Evolutionary conservation across 2,797 vertebrate species (phyloP).

Genomic region (Serranus cabrilla): DNA sequence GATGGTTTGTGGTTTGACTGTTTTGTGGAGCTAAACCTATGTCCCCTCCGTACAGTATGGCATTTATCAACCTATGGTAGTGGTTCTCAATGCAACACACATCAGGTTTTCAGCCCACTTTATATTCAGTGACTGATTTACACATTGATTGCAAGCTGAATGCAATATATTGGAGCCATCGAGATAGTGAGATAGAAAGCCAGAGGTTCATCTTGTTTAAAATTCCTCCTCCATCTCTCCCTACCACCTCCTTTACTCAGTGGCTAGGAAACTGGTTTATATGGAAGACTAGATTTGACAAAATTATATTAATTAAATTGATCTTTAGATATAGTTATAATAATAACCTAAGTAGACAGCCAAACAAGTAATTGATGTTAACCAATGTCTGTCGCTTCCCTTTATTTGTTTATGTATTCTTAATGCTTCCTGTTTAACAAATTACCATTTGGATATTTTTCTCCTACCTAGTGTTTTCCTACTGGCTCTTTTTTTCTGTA

Average conservation of each 20-base stretch:
- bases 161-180: constrained; percentile 10
- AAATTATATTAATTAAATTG: background rate
- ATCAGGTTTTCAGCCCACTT: constrained; percentile 13
- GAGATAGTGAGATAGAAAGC: constrained; percentile 5
- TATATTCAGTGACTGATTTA: constrained; percentile 25
- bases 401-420: constrained; percentile 6
- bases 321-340: background rate
- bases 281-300: constrained; percentile 2
- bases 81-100: background rate
- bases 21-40: constrained; percentile 11
- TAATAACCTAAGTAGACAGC: background rate
- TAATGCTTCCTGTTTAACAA: background rate
- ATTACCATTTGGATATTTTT: background rate
- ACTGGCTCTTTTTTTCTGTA: background rate
- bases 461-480: background rate
- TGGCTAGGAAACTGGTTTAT: constrained; percentile 16
- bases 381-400: background rate
- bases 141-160: constrained; percentile 27
- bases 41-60: background rate
- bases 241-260: background rate
- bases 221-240: background rate
- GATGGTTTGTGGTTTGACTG: constrained; percentile 7
- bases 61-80: background rate
- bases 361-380: background rate
- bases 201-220: constrained; percentile 8